Evolutionary conservation across 2,113 vertebrate genomes (phyloP).

Genomic region (Rafetus swinhoei): DNA sequence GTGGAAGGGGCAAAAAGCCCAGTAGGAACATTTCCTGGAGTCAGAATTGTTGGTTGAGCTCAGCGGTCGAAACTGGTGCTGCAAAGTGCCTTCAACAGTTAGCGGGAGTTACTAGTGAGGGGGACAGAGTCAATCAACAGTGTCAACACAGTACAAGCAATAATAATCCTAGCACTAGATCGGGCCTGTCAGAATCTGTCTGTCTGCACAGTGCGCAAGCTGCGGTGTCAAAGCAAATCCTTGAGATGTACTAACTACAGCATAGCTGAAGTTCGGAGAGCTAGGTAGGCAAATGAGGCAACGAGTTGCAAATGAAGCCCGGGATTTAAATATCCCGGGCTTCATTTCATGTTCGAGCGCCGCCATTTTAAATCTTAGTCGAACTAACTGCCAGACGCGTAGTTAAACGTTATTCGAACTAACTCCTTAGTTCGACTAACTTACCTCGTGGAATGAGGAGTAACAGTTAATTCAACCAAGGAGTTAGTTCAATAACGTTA

Average conservation of each 20-base stretch:
- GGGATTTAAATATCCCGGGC: too few species aligned
- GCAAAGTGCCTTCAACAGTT: constrained; percentile 49
- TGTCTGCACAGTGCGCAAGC: background rate
- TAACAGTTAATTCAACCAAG: too few species aligned
- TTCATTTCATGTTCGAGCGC: too few species aligned
- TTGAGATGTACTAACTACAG: background rate
- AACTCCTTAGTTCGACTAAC: too few species aligned
- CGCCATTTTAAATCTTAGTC: too few species aligned
- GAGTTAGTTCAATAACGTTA: too few species aligned
- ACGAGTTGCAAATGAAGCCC: too few species aligned
- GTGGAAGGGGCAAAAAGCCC: background rate
- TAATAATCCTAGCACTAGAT: constrained; percentile 7
- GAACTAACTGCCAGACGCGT: too few species aligned
- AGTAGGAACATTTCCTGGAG: constrained; percentile 22
- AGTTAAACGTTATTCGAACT: too few species aligned
- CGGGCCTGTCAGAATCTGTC: background rate
- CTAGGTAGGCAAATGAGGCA: too few species aligned
- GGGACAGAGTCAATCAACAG: constrained; percentile 56
- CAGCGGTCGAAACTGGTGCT: constrained; percentile 18
- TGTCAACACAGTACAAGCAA: background rate
- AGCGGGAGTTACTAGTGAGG: constrained; percentile 58
- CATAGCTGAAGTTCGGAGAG: too few species aligned
- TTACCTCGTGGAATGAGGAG: too few species aligned
- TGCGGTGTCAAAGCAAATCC: constrained; percentile 19
- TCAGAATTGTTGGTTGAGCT: constrained; percentile 49